Evolutionary conservation across 2,888 invertebrate species (phyloP).

Genomic region (Prosapia bicincta): DNA sequence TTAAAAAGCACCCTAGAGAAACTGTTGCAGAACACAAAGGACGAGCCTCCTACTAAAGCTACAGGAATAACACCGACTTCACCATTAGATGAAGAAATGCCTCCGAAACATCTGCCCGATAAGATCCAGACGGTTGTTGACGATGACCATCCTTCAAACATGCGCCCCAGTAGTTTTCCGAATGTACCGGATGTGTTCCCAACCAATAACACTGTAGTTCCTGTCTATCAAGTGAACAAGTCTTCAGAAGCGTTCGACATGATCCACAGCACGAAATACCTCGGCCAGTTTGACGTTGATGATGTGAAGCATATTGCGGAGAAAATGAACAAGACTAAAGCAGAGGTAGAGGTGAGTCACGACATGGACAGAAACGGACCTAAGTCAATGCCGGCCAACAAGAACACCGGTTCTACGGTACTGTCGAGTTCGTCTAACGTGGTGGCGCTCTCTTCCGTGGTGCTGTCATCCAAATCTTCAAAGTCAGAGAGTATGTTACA

Average conservation of each 20-base stretch:
- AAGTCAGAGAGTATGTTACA: not conserved
- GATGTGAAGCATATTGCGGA: not conserved
- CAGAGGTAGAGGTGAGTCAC: not conserved
- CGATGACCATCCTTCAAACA: too few relatives aligned
- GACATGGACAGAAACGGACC: not conserved
- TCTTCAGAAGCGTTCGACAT: not conserved
- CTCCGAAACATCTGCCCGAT: not conserved
- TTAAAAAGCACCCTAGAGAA: not conserved
- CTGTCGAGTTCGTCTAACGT: not conserved
- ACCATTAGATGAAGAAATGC: too few relatives aligned
- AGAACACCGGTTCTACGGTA: not conserved
- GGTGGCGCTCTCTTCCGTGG: not conserved
- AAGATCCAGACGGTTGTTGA: too few relatives aligned
- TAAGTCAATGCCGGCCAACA: not conserved
- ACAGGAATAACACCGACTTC: too few relatives aligned
- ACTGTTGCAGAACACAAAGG: not conserved
- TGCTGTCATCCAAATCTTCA: not conserved
- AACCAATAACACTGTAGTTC: not conserved
- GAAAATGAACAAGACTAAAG: not conserved
- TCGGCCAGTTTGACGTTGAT: not conserved
- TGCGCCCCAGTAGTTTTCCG: not conserved
- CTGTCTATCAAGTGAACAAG: not conserved
- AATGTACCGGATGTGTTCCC: not conserved
- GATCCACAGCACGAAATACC: not conserved
- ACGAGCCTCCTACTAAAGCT: not conserved